Percentiles rank a stretch among this genome's conserved stretches.
phyloP scores from a whole-genome alignment of 2,888 invertebrate genomes.

The Xestobium rufovillosum region DNA sequence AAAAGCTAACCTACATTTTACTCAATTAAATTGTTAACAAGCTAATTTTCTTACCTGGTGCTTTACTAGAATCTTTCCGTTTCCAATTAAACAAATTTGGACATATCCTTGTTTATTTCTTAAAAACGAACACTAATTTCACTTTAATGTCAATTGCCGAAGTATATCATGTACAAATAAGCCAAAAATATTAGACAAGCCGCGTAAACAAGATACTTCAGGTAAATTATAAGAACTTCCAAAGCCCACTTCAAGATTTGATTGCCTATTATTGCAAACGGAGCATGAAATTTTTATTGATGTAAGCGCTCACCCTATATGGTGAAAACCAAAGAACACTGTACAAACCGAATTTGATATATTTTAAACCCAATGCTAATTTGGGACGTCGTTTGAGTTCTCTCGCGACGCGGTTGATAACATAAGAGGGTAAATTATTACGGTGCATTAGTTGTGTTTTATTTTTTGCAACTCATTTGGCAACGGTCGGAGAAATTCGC shows the following conservation, averaged over 20 bases:
- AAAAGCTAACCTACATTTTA: too few species aligned
- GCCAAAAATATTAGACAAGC: neutral
- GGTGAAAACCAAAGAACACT: neutral
- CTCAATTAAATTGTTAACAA: too few species aligned
- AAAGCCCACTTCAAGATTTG: neutral
- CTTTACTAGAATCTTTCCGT: too few species aligned
- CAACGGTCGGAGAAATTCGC: too few species aligned
- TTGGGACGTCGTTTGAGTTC: neutral
- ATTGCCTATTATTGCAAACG: neutral
- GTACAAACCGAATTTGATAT: neutral
- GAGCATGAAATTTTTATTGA: conserved; percentile 1
- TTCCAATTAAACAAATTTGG: too few species aligned
- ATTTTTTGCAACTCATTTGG: too few species aligned
- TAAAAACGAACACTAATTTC: too few species aligned
- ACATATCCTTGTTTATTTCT: too few species aligned
- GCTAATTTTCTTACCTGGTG: too few species aligned
- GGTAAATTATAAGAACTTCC: neutral
- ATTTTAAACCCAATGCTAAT: neutral
- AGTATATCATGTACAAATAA: neutral
- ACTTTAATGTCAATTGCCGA: too few species aligned
- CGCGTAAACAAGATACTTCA: neutral
- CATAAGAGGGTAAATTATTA: too few species aligned
- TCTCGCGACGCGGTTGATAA: conserved; percentile 1
- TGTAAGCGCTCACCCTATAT: neutral
- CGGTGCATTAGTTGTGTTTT: too few species aligned